Percentiles rank a stretch among this genome's conserved stretches.
phyloP scores from a whole-genome alignment of 2,113 vertebrate genomes.

The Pygathrix nemaeus region DNA sequence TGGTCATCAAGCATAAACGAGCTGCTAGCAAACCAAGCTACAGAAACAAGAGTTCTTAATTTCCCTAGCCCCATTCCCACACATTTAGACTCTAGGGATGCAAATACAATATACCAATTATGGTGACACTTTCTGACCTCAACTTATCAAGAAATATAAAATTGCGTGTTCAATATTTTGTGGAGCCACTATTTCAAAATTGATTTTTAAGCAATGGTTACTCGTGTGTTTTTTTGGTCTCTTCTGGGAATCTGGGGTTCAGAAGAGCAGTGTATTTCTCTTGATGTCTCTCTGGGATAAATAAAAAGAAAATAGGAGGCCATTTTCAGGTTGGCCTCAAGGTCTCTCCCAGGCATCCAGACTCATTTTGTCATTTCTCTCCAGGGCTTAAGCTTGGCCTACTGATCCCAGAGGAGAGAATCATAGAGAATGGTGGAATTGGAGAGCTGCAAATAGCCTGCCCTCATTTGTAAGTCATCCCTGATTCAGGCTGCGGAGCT shows the following conservation, averaged over 20 bases:
- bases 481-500: not conserved
- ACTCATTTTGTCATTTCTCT: conserved; percentile 5
- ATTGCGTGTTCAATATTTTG: conserved; percentile 29
- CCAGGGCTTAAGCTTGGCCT: not conserved
- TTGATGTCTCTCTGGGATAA: conserved; percentile 25
- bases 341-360: not conserved
- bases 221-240: conserved; percentile 26
- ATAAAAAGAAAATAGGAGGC: conserved; percentile 9
- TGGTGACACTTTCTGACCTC: not conserved
- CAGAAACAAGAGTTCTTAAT: not conserved
- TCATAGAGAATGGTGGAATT: not conserved
- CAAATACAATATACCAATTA: conserved; percentile 23
- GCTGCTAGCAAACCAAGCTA: not conserved
- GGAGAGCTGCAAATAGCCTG: not conserved
- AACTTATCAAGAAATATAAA: conserved; percentile 44
- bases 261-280: conserved; percentile 27
- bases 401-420: not conserved
- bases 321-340: not conserved
- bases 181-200: conserved; percentile 49
- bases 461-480: not conserved
- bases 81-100: conserved; percentile 5
- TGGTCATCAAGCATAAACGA: not conserved
- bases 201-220: conserved; percentile 32
- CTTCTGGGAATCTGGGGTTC: not conserved
- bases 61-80: not conserved